Conservation (phyloP, 2,888 invertebrate genomes). For the Arrhopalites spinosus region DNA sequence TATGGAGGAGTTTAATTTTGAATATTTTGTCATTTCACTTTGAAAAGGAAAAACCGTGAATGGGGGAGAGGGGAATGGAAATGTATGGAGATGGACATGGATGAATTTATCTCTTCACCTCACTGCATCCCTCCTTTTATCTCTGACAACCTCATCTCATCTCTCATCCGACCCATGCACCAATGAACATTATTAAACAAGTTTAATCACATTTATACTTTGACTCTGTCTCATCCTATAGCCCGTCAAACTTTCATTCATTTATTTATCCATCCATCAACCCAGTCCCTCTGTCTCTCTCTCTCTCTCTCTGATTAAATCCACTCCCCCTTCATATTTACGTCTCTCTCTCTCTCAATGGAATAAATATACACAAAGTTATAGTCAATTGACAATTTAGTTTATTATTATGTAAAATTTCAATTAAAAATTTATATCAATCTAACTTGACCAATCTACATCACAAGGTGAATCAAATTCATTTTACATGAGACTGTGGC, state of each 20-base stretch:
- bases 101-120: background rate
- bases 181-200: slow-evolving; percentile 11
- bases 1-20: background rate
- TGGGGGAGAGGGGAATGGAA: background rate
- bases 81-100: slow-evolving; percentile 15
- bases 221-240: background rate
- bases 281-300: no score
- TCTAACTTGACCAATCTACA: background rate
- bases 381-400: no score
- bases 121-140: slow-evolving; percentile 4
- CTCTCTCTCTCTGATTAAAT: no score
- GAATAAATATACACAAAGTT: no score
- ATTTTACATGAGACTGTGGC: background rate
- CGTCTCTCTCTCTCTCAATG: no score
- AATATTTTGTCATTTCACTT: no score
- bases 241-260: no score
- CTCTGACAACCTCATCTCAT: background rate
- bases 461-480: background rate
- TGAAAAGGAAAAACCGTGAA: no score
- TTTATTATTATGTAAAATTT: background rate
- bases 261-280: no score
- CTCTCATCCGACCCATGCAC: background rate
- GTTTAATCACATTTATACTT: slow-evolving; percentile 9
- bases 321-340: no score
- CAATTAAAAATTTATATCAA: background rate